Base-by-base conservation (phyloP, 2,113 vertebrate genomes). In the Leucopternis melanops region DNA sequence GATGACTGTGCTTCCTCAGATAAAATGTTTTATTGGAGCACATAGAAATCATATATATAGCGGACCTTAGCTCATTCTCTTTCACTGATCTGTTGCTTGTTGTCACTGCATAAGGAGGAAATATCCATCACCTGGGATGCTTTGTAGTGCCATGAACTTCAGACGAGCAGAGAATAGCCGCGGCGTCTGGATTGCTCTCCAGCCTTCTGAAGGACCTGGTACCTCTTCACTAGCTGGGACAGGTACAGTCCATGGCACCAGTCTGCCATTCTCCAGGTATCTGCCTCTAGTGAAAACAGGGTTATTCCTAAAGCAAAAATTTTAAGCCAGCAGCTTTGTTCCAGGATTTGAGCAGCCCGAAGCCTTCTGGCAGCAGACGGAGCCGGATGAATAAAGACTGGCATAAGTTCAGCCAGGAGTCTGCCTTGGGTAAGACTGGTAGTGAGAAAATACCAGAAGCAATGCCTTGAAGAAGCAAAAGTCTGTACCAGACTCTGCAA, bases 41-140 rank as follows among this genome's bases (percentile, higher is more conserved):
- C 13, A 4, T 0, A 32, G 58, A 40, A 71, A 10, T 78, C 5
- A 3, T 7, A 20, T 8, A 4, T 32, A 16, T 5, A 38, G 21
- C 9, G 22, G 9, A 29, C 7, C 34, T 50, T 19, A 5, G 21
- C 23, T 47, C 19, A 5, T 79, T 65, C 19, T 80, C 13, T 62
- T 65, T 40, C 31, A 14, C 36, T 89, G 44, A 23, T 32, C 11
- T 23, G 15, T 55, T 57, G n/a, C 21, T 89, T 80, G 6, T 65
- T 85, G 23, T 55, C 52, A 17, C 47, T 74, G 61, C 29, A 2
- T 49, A 31, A 54, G 50, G 42, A 78, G 63, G 59, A 78, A 44
- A 4, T 19, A 20, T 3, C 69, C 36, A 14, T 17, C 4, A 2
- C 44, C 81, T 85, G 36, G 42, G 31, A 3, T 26, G 45, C 73